A percentile compares a stretch with the other conserved stretches of the same genome.
Conservation (phyloP, 64 coral and sea anemone genomes). For the Montipora foliosa region DNA sequence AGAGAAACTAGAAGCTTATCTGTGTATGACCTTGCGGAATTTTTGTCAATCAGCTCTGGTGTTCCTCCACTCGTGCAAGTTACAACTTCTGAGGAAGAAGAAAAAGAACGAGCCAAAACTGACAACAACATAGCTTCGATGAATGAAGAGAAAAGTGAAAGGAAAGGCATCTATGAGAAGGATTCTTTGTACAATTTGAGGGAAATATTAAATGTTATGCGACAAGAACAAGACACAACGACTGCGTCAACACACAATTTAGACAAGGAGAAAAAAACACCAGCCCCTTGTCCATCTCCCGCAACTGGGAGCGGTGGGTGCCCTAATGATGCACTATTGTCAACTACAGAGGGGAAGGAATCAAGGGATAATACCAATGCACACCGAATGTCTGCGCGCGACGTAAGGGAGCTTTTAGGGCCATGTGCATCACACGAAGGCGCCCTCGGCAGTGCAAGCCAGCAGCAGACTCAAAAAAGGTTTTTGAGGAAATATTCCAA, state of each 20-base stretch:
- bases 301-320: neutral
- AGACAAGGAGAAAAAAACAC: neutral
- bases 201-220: constrained; percentile 59
- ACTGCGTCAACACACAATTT: constrained; percentile 62
- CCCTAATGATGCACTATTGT: neutral
- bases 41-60: constrained; percentile 51
- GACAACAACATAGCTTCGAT: neutral
- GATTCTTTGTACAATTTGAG: constrained; percentile 60
- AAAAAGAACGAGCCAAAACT: neutral
- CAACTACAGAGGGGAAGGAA: neutral
- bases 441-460: neutral
- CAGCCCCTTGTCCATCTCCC: neutral
- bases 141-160: neutral
- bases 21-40: constrained; percentile 84
- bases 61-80: constrained; percentile 29
- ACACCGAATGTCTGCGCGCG: constrained; percentile 49
- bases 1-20: constrained; percentile 60
- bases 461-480: constrained; percentile 43
- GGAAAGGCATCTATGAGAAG: neutral
- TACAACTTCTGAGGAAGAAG: neutral
- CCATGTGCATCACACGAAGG: constrained; percentile 7
- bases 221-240: constrained; percentile 29
- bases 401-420: constrained; percentile 51
- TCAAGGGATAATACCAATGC: neutral
- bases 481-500: constrained; percentile 59